These are phyloP conservation scores for Oxyruncus cristatus DNA, from an alignment of 2,113 vertebrate species.

Conservation along the genomic window DNA sequence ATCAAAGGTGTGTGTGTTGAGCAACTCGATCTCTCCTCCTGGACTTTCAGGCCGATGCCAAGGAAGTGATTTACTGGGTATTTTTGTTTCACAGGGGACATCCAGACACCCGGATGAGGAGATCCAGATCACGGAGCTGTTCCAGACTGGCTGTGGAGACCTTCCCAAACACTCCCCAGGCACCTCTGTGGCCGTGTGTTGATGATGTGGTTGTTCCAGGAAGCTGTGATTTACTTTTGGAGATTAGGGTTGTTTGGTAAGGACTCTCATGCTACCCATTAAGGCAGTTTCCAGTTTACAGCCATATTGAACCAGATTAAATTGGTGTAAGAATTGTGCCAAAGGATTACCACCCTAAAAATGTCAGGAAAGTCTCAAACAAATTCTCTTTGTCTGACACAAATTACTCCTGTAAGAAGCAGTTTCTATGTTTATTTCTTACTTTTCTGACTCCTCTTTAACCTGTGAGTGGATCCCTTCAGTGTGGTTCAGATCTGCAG, in stretches of 20 bases:
- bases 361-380: not conserved
- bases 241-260: slow-evolving; percentile 17
- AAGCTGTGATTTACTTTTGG: not conserved
- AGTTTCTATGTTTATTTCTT: not conserved
- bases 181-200: not conserved
- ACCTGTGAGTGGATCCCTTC: not conserved
- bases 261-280: not conserved
- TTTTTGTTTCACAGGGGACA: slow-evolving; percentile 16
- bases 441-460: not conserved
- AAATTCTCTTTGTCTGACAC: not conserved
- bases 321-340: not conserved
- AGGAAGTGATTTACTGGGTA: slow-evolving; percentile 29
- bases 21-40: slow-evolving; percentile 37
- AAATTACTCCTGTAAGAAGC: not conserved
- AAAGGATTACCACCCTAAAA: not conserved
- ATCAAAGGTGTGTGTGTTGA: not conserved
- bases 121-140: not conserved
- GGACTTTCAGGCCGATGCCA: not conserved
- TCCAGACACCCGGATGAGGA: slow-evolving; percentile 1
- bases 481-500: not conserved
- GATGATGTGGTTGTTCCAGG: slow-evolving; percentile 43
- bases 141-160: not conserved
- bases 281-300: not conserved
- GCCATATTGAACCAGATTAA: not conserved
- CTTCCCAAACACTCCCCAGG: not conserved